Evolutionary conservation across 2,888 invertebrate genomes (phyloP), one percentile per base, ranked within the genome.

Genomic region (Pecten maximus): DNA sequence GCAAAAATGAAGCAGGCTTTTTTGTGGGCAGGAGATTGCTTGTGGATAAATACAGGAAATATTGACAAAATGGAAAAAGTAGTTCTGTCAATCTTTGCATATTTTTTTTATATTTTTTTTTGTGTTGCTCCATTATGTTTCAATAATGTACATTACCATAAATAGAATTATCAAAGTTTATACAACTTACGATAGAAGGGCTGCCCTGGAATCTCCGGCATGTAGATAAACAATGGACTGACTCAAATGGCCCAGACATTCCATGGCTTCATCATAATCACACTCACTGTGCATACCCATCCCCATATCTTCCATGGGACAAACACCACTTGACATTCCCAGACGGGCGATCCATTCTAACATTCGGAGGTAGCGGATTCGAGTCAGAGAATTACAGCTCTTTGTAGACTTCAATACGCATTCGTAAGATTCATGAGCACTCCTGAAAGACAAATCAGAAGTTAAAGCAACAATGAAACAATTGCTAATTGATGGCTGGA

Each of bases 241-340:
- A 90, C 90, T 88, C 40, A 91, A 88, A 48, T 74, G 87, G 88
- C 91, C 89, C 86, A 91, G 50, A 91, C 91, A 91, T 19, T 89
- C 87, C 86, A 88, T 87, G 19, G 91, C 91, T 35, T 88, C 90
- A 8, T 89, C 74, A n/a, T 89, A 86, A 23, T 90, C 50, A 54
- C 91, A 91, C 16, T 88, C 50, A 19, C 10, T 6, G 40, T 40
- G n/a, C 87, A 40, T 88, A 15, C 35, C 87, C 19, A 44, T 39
- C 40, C 44, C 50, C 88, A 86, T 74, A 1, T 44, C 88, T 1
- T 88, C 88, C 86, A 40, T 86, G n/a, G 50, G 88, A 74, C 91
- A 91, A 50, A 88, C 48, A n/a, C 90, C 90, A 10, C 86, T 74
- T 0, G 89, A 60, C 16, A 50, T 23, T 28, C 88, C 90, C 19